Base-by-base conservation (phyloP, 35 echinoderm and acorn worm genomes). In the Apostichopus parvimensis region DNA sequence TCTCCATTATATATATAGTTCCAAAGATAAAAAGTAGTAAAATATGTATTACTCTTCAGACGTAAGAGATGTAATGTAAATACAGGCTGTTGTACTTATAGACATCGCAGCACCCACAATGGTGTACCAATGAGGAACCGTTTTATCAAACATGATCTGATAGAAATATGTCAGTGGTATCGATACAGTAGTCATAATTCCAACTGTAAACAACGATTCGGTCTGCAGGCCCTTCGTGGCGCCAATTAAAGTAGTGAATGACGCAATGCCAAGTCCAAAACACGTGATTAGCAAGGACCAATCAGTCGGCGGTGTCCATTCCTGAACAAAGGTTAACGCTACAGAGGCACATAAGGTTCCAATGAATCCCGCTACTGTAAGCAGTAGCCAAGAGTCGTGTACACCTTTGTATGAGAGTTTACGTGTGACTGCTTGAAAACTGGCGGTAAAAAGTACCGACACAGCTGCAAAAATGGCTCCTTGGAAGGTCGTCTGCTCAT, bases 161-260 rank as follows among this genome's bases (percentile, higher is more conserved):
- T 88, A 88, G 14, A 88, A 21, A 54, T 88, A 88, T 12, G 61
- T 26, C 18, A 88, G 24, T 54, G 86, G 86, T 60, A 88, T 88
- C 8, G 86, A 88, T 9, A 88, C 26, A 0, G 86, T 88, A 6
- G 68, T 55, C 86, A 88, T 54, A 20, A 88, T 88, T 8, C 86
- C 86, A 54, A 88, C 53, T 68, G 62, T 88, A 34, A 88, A 88
- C 66, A 88, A 72, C 0, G 86, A 88, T 62, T 88, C 86, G 61
- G 86, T 88, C 64, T 88, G 61, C 13, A 88, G 18, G 8, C 86
- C 86, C 25, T 88, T 88, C 1, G 86, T 66, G 13, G 86, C 24
- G 11, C 86, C 86, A 7, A 88, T 24, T 10, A 88, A 68, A 13
- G 86, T 72, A 17, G 64, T 10, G 17, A 26, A 88, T 1, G 86